phyloP scores from a whole-genome alignment of 1,140 invertebrate species.

The Tachypleus tridentatus region DNA sequence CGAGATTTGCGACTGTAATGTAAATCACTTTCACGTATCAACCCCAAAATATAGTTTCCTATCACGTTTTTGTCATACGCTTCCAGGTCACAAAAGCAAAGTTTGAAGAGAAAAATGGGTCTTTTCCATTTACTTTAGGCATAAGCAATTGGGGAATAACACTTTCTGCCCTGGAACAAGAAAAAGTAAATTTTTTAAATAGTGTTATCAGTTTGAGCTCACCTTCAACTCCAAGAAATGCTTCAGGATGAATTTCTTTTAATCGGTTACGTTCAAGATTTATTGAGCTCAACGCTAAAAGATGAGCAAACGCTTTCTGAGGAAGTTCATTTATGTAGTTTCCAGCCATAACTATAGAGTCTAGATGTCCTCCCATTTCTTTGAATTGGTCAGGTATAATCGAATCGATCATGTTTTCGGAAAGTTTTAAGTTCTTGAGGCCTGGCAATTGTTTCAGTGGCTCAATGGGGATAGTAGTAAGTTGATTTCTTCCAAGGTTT shows the following conservation, averaged over 20 bases:
- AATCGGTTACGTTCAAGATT: conserved; percentile 25
- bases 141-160: no score
- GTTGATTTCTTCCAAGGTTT: conserved; percentile 26
- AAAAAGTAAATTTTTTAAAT: no score
- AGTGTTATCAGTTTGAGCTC: conserved; percentile 22
- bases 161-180: no score
- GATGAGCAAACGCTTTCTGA: conserved; percentile 18
- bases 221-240: conserved; percentile 47
- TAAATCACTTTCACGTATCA: no score
- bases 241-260: conserved; percentile 20
- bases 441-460: conserved; percentile 17
- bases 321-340: conserved; percentile 22
- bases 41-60: no score
- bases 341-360: conserved; percentile 21
- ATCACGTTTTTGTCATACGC: no score
- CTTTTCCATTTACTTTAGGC: no score
- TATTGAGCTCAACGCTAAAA: conserved; percentile 22
- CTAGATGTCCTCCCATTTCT: conserved; percentile 17
- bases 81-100: no score
- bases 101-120: no score
- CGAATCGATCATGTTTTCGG: conserved; percentile 22
- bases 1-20: no score
- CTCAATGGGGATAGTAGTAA: conserved; percentile 19
- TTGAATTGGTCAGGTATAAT: conserved; percentile 18
- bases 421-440: conserved; percentile 21